These are phyloP conservation scores for Fragum fragum DNA, from an alignment of 2,888 invertebrate genomes.

Conservation along the genomic window DNA sequence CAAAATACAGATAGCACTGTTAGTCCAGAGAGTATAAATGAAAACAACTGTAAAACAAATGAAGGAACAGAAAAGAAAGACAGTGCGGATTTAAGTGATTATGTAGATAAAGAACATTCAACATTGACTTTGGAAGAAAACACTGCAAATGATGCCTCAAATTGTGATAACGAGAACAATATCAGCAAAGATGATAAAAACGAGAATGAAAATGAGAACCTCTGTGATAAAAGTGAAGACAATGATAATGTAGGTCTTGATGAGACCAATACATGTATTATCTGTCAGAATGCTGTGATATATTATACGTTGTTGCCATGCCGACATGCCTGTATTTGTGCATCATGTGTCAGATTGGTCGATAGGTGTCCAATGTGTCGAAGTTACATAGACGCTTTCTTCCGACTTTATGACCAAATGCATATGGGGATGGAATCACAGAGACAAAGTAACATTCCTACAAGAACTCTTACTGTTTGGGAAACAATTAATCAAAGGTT, in stretches of 20 bases:
- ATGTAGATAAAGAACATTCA: too few species aligned
- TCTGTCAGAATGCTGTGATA: conserved; percentile 93
- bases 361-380: conserved; percentile 96
- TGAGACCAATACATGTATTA: conserved; percentile 90
- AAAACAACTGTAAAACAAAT: neutral
- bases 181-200: neutral
- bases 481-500: conserved; percentile 69
- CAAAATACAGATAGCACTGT: neutral
- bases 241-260: conserved; percentile 13
- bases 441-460: conserved; percentile 26
- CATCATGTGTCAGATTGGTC: conserved; percentile 92
- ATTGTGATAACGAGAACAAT: too few species aligned
- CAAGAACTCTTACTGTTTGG: conserved; percentile 59
- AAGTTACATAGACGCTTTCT: conserved; percentile 93
- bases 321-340: conserved; percentile 94
- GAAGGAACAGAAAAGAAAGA: neutral
- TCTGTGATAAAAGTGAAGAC: neutral
- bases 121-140: too few species aligned
- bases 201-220: neutral
- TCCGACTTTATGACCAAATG: conserved; percentile 84
- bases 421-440: neutral
- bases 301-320: conserved; percentile 94
- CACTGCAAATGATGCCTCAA: too few species aligned
- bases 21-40: neutral
- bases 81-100: neutral